A percentile compares a stretch with the other conserved stretches of the same genome.
Evolutionary conservation across 2,113 vertebrate species (phyloP).

Genomic region (Apus apus): DNA sequence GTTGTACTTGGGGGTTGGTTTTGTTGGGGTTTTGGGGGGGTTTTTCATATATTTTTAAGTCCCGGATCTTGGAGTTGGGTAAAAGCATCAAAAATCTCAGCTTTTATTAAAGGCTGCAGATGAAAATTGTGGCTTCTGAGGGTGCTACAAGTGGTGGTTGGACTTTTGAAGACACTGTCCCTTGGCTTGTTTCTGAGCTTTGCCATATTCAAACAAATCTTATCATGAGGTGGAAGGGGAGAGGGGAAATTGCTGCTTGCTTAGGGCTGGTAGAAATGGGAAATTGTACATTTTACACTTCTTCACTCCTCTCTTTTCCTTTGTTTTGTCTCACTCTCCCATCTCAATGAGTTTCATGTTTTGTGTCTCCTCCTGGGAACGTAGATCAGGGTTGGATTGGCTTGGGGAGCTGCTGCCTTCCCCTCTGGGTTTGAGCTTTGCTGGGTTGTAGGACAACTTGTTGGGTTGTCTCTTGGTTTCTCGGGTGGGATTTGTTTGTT

Average conservation of each 20-base stretch:
- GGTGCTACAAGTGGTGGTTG: not conserved
- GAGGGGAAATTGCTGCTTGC: not conserved
- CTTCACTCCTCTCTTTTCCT: not conserved
- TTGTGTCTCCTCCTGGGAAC: not conserved
- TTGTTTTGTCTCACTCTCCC: not conserved
- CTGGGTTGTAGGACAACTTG: not conserved
- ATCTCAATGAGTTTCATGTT: not conserved
- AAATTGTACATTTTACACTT: not conserved
- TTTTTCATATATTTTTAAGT: not conserved
- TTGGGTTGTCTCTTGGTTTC: not conserved
- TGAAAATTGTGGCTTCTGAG: not conserved
- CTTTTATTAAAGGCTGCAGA: not conserved
- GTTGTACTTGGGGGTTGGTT: not conserved
- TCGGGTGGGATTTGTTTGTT: not conserved
- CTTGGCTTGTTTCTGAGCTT: not conserved
- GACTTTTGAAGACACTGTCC: accelerated
- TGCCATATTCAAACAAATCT: not conserved
- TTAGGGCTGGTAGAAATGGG: not conserved
- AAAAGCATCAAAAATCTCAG: not conserved
- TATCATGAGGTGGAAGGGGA: not conserved
- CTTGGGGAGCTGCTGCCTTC: not conserved
- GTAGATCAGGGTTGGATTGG: not conserved
- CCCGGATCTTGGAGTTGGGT: not conserved
- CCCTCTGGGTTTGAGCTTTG: not conserved
- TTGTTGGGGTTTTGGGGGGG: too few relatives aligned